Evolutionary conservation across 2,888 invertebrate genomes (phyloP), one percentile per base, ranked within the genome.

Genomic region (Drosophila trichaetosa): DNA sequence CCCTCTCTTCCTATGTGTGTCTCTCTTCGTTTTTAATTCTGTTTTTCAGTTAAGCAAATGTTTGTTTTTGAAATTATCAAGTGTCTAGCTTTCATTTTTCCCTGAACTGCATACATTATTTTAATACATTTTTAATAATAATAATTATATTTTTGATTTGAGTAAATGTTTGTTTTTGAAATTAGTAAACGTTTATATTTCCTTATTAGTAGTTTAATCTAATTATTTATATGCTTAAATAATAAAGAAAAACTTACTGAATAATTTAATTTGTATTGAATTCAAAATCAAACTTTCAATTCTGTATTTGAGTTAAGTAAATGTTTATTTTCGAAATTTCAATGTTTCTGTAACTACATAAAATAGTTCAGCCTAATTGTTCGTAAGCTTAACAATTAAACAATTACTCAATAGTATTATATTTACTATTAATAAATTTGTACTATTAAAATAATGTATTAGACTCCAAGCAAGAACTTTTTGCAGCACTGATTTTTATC

Each of bases 1-100:
- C 56, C 34, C 36, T 49, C 36, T 62, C 27, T 40, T 11, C 2
- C 6, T 46, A 0, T 18, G 5, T 21, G 16, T 34, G 10, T 6
- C 18, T 4, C 31, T 34, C 31, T 40, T 33, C 11, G 16, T 11
- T 54, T 46, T 38, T 8, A 24, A 31, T n/a, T 31, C 38, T 49
- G n/a, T 38, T 64, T 48, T 16, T 24, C 46, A 49, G 29, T 7
- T 49, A 8, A 11, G 36, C 11, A 64, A 66, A 63, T 48, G 46
- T 53, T 11, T 56, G 59, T 51, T 49, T 24, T 27, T 18, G 5
- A 27, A 16, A 49, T 49, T 11, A 49, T 6, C 49, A 49, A 49
- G 49, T 8, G 46, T 16, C 7, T 46, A 24, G 16, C 21, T 16
- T 24, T 46, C 7, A 46, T 16, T 46, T 46, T 46, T 13, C 21